These are phyloP conservation scores for Nomada ferruginata DNA, from an alignment of 2,888 invertebrate species.

Conservation along the genomic window DNA sequence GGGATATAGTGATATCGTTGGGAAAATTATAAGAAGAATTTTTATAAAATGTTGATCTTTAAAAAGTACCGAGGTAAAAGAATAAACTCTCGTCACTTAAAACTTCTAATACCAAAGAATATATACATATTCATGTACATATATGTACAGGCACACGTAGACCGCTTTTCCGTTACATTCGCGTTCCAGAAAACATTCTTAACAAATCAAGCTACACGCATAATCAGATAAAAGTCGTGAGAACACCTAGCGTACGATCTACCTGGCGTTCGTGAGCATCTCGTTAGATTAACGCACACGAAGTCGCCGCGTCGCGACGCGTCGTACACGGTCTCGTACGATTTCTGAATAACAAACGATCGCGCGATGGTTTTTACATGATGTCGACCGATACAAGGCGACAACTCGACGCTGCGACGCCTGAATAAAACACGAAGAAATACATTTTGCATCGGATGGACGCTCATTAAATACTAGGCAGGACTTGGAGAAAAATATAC, in stretches of 20 bases:
- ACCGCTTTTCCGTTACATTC: too few relatives aligned
- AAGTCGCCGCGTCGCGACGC: background rate
- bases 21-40: too few relatives aligned
- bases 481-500: background rate
- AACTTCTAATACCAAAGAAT: too few relatives aligned
- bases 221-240: background rate
- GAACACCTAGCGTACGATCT: background rate
- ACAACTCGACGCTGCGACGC: background rate
- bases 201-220: too few relatives aligned
- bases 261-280: conserved; percentile 6
- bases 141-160: too few relatives aligned
- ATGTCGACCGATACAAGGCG: background rate
- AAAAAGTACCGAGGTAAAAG: too few relatives aligned
- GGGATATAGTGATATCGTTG: too few relatives aligned
- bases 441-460: background rate
- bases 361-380: background rate
- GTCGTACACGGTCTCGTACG: conserved; percentile 4
- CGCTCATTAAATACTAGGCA: background rate
- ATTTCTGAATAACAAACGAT: conserved; percentile 4
- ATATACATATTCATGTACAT: too few relatives aligned
- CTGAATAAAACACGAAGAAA: conserved; percentile 21
- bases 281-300: background rate
- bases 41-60: too few relatives aligned
- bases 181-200: too few relatives aligned
- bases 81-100: too few relatives aligned